phyloP scores from a whole-genome alignment of 1,140 invertebrate genomes.

The Dendrolimus kikuchii region DNA sequence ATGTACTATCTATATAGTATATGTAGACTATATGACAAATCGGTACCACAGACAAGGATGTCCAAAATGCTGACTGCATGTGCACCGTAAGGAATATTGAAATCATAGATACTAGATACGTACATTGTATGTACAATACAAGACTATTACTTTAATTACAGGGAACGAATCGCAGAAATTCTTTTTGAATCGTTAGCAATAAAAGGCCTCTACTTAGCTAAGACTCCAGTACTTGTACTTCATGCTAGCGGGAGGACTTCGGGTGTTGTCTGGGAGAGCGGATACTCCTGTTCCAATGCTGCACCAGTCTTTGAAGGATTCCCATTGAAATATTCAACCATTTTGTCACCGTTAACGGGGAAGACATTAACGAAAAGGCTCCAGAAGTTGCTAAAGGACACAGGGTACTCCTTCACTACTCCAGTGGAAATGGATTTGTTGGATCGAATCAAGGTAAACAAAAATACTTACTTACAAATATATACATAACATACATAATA shows the following conservation, averaged over 20 bases:
- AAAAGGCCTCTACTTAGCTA: constrained; percentile 30
- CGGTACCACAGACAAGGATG: too few relatives aligned
- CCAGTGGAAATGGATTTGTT: constrained; percentile 45
- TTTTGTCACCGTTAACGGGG: constrained; percentile 32
- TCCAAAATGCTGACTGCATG: too few relatives aligned
- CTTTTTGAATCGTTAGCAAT: constrained; percentile 46
- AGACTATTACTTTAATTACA: constrained; percentile 11
- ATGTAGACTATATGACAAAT: too few relatives aligned
- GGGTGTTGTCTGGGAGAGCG: constrained; percentile 45
- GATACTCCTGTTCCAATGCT: constrained; percentile 30
- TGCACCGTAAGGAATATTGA: neutral
- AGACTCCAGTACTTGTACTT: constrained; percentile 29
- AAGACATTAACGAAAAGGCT: constrained; percentile 28
- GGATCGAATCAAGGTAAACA: constrained; percentile 80
- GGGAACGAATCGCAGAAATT: constrained; percentile 45
- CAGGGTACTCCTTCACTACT: constrained; percentile 48
- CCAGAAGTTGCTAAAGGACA: constrained; percentile 21
- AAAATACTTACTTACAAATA: neutral
- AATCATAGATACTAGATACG: neutral
- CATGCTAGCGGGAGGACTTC: constrained; percentile 44
- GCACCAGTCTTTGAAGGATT: constrained; percentile 54
- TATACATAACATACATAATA: too few relatives aligned
- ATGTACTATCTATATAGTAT: too few relatives aligned
- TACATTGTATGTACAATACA: constrained; percentile 1
- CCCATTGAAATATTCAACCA: constrained; percentile 35